Conservation (phyloP, 2,888 invertebrate species). For the Hesperia comma region DNA sequence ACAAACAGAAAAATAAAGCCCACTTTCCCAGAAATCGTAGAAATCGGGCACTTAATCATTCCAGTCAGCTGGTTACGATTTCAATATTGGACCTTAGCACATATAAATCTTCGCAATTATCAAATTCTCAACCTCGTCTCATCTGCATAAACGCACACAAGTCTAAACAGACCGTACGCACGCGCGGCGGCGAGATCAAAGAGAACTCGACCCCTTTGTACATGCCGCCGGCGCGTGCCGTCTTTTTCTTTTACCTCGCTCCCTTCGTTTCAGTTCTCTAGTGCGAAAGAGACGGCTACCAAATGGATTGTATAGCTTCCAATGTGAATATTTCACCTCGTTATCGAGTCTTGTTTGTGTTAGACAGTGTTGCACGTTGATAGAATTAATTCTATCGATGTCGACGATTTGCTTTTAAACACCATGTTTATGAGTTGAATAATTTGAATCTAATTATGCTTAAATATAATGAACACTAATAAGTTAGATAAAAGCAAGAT, state of each 20-base stretch:
- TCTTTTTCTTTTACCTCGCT: slow-evolving; percentile 73
- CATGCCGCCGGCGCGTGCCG: slow-evolving; percentile 77
- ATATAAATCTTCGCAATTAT: slow-evolving; percentile 83
- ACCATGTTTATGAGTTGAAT: slow-evolving; percentile 28
- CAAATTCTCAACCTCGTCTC: slow-evolving; percentile 77
- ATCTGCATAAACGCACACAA: slow-evolving; percentile 78
- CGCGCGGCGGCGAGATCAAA: slow-evolving; percentile 82
- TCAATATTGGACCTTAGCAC: slow-evolving; percentile 52
- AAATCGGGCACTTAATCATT: slow-evolving; percentile 33
- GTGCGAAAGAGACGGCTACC: slow-evolving; percentile 68
- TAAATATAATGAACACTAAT: slow-evolving; percentile 23
- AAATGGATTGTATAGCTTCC: slow-evolving; percentile 77
- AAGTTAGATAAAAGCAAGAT: slow-evolving; percentile 29
- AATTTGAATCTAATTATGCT: slow-evolving; percentile 26
- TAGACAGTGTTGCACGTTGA: slow-evolving; percentile 68
- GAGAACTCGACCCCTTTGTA: slow-evolving; percentile 81
- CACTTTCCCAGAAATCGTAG: slow-evolving; percentile 28
- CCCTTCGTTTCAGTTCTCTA: slow-evolving; percentile 54
- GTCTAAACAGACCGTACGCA: slow-evolving; percentile 66
- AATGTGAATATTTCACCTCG: slow-evolving; percentile 84
- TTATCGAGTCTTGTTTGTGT: slow-evolving; percentile 84
- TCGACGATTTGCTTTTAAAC: slow-evolving; percentile 51
- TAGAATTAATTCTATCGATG: slow-evolving; percentile 61
- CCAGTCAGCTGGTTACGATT: slow-evolving; percentile 38
- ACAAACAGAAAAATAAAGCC: slow-evolving; percentile 22